A percentile compares a stretch with the other conserved stretches of the same genome.
phyloP scores from a whole-genome alignment of 2,888 invertebrate species.

The Drosophila cracens region DNA sequence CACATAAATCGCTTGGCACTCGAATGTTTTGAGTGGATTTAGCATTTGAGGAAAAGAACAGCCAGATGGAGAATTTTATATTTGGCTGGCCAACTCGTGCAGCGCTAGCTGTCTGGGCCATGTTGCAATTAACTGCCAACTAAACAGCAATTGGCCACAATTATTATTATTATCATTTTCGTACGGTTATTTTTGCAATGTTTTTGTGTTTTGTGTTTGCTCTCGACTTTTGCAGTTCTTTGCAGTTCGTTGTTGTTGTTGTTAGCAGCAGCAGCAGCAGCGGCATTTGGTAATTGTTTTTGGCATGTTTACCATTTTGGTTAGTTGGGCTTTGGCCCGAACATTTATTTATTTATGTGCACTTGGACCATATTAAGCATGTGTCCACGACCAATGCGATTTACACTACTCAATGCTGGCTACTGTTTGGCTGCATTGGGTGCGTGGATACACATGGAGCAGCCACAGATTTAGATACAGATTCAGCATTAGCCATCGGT shows the following conservation, averaged over 20 bases:
- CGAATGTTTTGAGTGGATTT: slow-evolving; percentile 18
- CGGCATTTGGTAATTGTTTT: slow-evolving; percentile 77
- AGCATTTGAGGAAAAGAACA: slow-evolving; percentile 44
- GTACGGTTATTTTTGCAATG: slow-evolving; percentile 57
- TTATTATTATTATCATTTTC: slow-evolving; percentile 78
- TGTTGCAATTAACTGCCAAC: slow-evolving; percentile 81
- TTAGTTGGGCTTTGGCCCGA: slow-evolving; percentile 52
- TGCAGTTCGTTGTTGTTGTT: slow-evolving; percentile 15
- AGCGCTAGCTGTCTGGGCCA: slow-evolving; percentile 56
- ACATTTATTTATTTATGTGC: slow-evolving; percentile 55
- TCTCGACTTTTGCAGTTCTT: slow-evolving; percentile 28
- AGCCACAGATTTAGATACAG: slow-evolving; percentile 22
- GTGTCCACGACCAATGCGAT: slow-evolving; percentile 49
- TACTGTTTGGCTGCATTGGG: slow-evolving; percentile 58
- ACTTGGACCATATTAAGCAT: slow-evolving; percentile 63
- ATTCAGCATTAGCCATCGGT: slow-evolving; percentile 27
- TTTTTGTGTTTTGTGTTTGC: slow-evolving; percentile 33
- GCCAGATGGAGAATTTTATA: slow-evolving; percentile 30
- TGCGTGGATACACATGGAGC: slow-evolving; percentile 42
- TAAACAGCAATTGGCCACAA: slow-evolving; percentile 81
- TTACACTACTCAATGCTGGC: slow-evolving; percentile 31
- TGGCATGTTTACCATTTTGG: slow-evolving; percentile 79
- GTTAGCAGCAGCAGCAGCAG: slow-evolving; percentile 23
- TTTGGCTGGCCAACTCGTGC: slow-evolving; percentile 47
- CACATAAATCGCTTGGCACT: background rate